Base-by-base conservation (phyloP, 1,140 invertebrate species). In the Drosophila pectinifera region DNA sequence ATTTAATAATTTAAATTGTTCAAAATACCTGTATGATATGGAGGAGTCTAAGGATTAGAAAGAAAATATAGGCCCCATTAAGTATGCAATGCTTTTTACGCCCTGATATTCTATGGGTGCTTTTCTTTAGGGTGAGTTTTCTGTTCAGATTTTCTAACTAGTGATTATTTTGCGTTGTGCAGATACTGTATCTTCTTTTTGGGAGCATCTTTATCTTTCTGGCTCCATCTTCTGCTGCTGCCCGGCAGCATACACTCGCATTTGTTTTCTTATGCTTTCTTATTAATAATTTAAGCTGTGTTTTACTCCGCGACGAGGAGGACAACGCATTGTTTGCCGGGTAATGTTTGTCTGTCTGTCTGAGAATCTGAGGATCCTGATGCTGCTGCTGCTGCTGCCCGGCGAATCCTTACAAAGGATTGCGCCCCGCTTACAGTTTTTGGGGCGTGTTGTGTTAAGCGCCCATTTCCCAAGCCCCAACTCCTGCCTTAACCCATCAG, bases 241-340 rank as follows among this genome's bases (percentile, higher is more conserved):
- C 59, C 41, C 11, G 49, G 49, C 72, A 78, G 49, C 72, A 78
- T 85, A 72, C 82, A 80, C 62, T 78, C 74, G 81, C 79, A 89
- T 88, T 88, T 88, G 80, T 89, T 89, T 78, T 78, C 77, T 90
- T 84, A 90, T 90, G 80, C 73, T 80, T 61, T 24, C 70, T 84
- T 89, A 89, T 89, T 89, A 89, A 89, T 89, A 89, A 89, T 89
- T 89, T 89, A 89, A 90, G 77, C 57, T 83, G 69, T 70, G 84
- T 69, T 89, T 78, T 77, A 89, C 80, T 85, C 64, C 55, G 43
- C 72, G 46, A 58, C 55, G 72, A 86, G 75, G 72, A 81, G 75
- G 77, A 78, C 62, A 82, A 80, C 69, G 75, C 72, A 67, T 88
- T 89, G 78, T 78, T 78, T 73, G 58, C 58, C 46, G 16, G 48